phyloP scores from a whole-genome alignment of 2,888 invertebrate species.

The Baronia brevicornis region DNA sequence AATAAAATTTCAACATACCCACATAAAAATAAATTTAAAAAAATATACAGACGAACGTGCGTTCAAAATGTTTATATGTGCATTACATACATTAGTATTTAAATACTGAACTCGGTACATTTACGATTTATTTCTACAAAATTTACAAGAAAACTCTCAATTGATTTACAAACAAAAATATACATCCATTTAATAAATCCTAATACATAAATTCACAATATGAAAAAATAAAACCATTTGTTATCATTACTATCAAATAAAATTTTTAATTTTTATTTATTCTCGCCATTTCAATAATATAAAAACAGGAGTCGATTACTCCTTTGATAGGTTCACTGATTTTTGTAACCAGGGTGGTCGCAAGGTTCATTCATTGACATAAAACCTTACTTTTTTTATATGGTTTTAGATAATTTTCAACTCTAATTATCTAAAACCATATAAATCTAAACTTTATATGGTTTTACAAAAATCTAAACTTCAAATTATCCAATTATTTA shows the following conservation, averaged over 20 bases:
- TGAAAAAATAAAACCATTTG: neutral
- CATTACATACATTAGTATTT: constrained; percentile 27
- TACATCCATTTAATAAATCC: constrained; percentile 3
- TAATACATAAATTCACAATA: constrained; percentile 2
- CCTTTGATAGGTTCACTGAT: too few relatives aligned
- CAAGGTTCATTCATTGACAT: too few relatives aligned
- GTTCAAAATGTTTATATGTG: constrained; percentile 23
- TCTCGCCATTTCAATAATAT: too few relatives aligned
- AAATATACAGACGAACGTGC: constrained; percentile 32
- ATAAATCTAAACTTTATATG: too few relatives aligned
- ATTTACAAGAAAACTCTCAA: constrained; percentile 29
- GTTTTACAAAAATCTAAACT: too few relatives aligned
- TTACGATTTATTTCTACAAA: constrained; percentile 43
- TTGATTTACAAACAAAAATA: constrained; percentile 2
- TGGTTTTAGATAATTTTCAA: too few relatives aligned
- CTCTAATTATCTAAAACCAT: too few relatives aligned
- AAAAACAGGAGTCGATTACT: too few relatives aligned
- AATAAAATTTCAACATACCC: constrained; percentile 63
- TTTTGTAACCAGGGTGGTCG: too few relatives aligned
- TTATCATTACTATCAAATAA: constrained; percentile 2
- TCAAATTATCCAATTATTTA: too few relatives aligned
- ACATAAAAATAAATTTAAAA: constrained; percentile 35
- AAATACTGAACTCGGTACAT: constrained; percentile 59
- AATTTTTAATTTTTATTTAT: neutral
- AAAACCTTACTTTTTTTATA: too few relatives aligned